Evolutionary conservation across 2,888 invertebrate species (phyloP).

Genomic region (Amphipoea lucens): DNA sequence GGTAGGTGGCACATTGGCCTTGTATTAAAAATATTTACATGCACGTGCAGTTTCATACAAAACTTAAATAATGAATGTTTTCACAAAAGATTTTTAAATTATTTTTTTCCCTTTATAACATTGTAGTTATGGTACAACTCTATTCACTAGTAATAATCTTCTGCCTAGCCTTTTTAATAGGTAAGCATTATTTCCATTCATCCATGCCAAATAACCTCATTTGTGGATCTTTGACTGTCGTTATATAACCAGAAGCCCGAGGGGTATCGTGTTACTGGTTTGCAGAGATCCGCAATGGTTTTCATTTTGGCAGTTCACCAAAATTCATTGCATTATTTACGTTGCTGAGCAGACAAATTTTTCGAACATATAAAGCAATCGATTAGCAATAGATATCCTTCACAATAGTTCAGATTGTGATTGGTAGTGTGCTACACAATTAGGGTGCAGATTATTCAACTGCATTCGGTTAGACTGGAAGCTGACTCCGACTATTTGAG

Average conservation of each 20-base stretch:
- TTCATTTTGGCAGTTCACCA: background rate
- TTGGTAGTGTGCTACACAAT: background rate
- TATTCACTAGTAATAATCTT: no score
- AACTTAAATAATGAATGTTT: background rate
- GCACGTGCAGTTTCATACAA: constrained; percentile 22
- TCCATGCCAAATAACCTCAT: background rate
- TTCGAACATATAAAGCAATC: background rate
- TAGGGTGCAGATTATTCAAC: background rate
- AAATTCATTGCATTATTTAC: background rate
- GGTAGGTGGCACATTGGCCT: background rate
- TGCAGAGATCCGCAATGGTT: background rate
- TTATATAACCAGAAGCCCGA: background rate
- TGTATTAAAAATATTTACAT: background rate
- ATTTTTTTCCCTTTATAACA: background rate
- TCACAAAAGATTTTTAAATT: background rate
- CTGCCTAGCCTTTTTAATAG: no score
- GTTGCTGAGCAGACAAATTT: background rate
- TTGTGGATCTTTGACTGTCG: background rate
- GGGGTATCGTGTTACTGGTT: background rate
- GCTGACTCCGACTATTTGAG: background rate
- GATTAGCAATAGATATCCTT: background rate
- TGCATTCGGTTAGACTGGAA: background rate
- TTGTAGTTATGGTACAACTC: background rate
- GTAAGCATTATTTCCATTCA: background rate
- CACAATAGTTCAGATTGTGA: background rate